phyloP scores from a whole-genome alignment of 2,888 invertebrate genomes.

The Pheosia gnoma region DNA sequence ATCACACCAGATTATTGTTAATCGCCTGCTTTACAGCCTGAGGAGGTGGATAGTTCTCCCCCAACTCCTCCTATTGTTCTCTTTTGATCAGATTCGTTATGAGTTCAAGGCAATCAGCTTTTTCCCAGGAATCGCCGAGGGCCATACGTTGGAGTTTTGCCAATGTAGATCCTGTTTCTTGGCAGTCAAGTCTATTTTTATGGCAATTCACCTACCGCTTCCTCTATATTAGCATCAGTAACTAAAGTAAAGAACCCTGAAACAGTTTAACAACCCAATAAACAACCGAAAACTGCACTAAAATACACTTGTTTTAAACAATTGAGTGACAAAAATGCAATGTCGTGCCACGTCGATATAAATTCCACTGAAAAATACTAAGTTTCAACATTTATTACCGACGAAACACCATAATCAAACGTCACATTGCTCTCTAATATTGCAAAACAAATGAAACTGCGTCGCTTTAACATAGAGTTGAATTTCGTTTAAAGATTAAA shows the following conservation, averaged over 20 bases:
- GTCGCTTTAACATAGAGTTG: background rate
- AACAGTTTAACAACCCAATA: slow-evolving; percentile 36
- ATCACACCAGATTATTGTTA: too few species aligned
- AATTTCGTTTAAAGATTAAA: slow-evolving; percentile 36
- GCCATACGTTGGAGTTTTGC: too few species aligned
- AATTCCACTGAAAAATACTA: slow-evolving; percentile 72
- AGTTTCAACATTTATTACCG: slow-evolving; percentile 62
- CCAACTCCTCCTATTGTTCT: too few species aligned
- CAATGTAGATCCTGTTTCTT: too few species aligned
- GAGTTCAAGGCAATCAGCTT: too few species aligned
- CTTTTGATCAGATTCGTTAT: too few species aligned
- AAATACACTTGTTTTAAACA: slow-evolving; percentile 60
- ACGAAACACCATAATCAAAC: slow-evolving; percentile 14
- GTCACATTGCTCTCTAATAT: slow-evolving; percentile 10
- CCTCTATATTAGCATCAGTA: too few species aligned
- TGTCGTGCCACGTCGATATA: slow-evolving; percentile 74
- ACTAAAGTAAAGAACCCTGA: background rate
- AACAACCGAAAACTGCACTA: slow-evolving; percentile 48
- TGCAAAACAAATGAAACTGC: slow-evolving; percentile 9
- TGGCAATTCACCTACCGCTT: too few species aligned
- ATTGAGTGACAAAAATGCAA: slow-evolving; percentile 62
- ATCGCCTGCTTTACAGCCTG: too few species aligned
- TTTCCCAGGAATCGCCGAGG: too few species aligned
- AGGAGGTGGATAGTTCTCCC: too few species aligned
- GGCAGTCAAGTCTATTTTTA: too few species aligned